These are phyloP conservation scores for Melinopterus prodromus DNA, from an alignment of 2,888 invertebrate genomes.

Conservation along the genomic window DNA sequence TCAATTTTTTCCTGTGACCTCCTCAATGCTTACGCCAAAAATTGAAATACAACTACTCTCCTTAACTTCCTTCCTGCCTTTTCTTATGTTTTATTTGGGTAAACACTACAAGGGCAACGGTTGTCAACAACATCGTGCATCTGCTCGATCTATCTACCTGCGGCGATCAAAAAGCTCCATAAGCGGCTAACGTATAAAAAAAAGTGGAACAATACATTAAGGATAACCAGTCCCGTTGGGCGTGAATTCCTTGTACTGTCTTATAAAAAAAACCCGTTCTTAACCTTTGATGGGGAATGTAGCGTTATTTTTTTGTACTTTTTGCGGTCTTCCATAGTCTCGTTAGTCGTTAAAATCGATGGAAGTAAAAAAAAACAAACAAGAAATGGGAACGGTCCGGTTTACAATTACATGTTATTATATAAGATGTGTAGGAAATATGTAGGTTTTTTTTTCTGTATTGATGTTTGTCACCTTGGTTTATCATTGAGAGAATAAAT, in stretches of 20 bases:
- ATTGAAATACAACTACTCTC: too few relatives aligned
- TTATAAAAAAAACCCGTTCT: not conserved
- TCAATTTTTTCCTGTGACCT: too few relatives aligned
- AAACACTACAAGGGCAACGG: not conserved
- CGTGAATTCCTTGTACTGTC: not conserved
- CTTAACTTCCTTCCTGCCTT: too few relatives aligned
- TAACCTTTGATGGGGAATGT: not conserved
- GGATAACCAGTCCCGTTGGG: not conserved
- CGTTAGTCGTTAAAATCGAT: too few relatives aligned
- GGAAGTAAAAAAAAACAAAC: too few relatives aligned
- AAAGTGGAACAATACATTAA: conserved; percentile 4
- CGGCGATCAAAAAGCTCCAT: not conserved
- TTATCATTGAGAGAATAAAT: too few relatives aligned
- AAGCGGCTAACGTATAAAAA: not conserved
- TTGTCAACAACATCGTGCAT: not conserved
- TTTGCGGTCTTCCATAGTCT: not conserved
- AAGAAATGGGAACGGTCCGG: too few relatives aligned
- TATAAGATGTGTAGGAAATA: too few relatives aligned
- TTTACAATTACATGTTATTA: too few relatives aligned
- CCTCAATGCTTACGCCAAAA: too few relatives aligned
- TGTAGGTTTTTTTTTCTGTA: too few relatives aligned
- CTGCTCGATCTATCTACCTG: not conserved
- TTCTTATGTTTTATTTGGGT: not conserved
- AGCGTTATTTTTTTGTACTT: not conserved
- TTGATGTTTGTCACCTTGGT: too few relatives aligned